Conservation (phyloP, 2,888 invertebrate species). For the Thera obeliscata region DNA sequence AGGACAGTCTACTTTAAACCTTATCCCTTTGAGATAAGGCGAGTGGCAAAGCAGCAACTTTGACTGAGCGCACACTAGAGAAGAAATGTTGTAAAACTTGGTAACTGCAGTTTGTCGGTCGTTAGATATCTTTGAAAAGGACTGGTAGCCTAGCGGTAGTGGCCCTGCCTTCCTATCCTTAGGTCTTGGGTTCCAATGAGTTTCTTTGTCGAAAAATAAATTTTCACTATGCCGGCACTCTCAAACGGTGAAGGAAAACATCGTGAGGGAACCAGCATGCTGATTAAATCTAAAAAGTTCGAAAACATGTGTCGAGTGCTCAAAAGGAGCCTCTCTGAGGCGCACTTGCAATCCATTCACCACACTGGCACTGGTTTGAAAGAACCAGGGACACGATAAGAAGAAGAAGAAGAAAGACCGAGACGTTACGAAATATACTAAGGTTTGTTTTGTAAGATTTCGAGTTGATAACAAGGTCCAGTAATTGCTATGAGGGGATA, state of each 20-base stretch:
- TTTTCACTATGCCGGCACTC: no score
- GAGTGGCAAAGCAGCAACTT: conserved; percentile 1
- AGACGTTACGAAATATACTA: conserved; percentile 5
- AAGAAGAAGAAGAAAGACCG: neutral
- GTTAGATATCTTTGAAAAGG: conserved; percentile 18
- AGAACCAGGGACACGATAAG: no score
- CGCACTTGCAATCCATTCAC: no score
- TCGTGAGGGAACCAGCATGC: no score
- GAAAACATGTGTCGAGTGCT: no score
- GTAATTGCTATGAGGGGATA: neutral
- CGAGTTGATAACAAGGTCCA: neutral
- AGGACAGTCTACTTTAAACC: conserved; percentile 12
- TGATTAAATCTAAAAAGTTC: no score
- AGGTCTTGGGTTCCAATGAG: no score
- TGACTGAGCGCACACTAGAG: conserved; percentile 12
- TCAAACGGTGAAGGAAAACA: no score
- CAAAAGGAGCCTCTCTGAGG: no score
- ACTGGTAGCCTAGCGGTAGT: neutral
- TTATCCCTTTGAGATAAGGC: conserved; percentile 12
- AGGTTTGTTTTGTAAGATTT: conserved; percentile 9
- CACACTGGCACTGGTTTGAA: no score
- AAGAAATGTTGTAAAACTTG: conserved; percentile 23
- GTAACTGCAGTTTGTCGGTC: conserved; percentile 31
- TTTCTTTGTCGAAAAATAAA: no score
- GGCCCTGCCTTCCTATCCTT: no score